Base-by-base conservation (phyloP, 2,797 vertebrate species). In the Rhinatrema bivittatum region DNA sequence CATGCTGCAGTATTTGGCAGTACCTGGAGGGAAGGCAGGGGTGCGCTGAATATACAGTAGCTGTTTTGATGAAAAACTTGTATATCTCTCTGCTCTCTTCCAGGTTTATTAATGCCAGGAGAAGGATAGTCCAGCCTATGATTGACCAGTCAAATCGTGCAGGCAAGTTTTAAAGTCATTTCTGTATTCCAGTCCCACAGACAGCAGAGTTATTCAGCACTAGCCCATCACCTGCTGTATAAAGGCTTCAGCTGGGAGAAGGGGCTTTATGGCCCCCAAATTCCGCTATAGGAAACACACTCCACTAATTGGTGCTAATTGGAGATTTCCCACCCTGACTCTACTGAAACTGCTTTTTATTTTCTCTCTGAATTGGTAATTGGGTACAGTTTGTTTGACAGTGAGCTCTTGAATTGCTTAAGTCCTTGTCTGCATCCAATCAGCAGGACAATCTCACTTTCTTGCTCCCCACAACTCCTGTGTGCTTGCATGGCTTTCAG, bases 111-210 rank as follows among this genome's bases (percentile, higher is more conserved):
- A 99, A 99, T 39, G 96, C 96, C 87, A 91, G 96, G 74, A 97
- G 96, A 93, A 95, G 96, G 91, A 99, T 99, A 98, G 96, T 99
- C 80, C 95, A 99, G 86, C 95, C 95, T 77, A 99, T 99, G 95
- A 99, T 99, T 66, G 96, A 99, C 88, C 96, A 99, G 91, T 99
- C 96, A 72, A 99, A 99, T 90, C 93, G 95, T 97, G 95, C 95
- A 98, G 95, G 95, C 94, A 93, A 97, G 88, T 32, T 33, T 25
- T 36, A 16, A 19, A 9, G 16, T 4, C n/a, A n/a, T n/a, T n/a
- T 69, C 62, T 71, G 15, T 65, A 68, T 68, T 77, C 73, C 74
- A 64, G 36, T 69, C 67, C 65, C 68, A 54, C 60, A 73, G 69
- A 62, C 67, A 32, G n/a, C n/a, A n/a, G n/a, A 56, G 62, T 72